A percentile compares a stretch with the other conserved stretches of the same genome.
Evolutionary conservation across 2,797 vertebrate species (phyloP).

Genomic region (Rallus crepitans): DNA sequence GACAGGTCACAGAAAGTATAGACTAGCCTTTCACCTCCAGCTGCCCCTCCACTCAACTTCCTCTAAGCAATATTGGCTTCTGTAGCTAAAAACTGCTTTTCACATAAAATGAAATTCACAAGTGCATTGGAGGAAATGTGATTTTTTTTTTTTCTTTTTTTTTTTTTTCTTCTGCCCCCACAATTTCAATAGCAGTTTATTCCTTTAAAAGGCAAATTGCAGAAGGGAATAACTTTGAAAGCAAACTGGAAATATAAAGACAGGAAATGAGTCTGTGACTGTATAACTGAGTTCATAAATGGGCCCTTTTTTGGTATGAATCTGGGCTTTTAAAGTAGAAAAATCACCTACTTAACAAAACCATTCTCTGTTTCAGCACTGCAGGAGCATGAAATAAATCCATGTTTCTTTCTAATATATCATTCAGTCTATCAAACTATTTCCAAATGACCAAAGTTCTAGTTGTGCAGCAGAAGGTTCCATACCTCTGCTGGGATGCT

Average conservation of each 20-base stretch:
- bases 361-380: constrained; percentile 62
- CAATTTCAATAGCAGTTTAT: constrained; percentile 73
- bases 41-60: constrained; percentile 65
- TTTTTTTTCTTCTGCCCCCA: constrained; percentile 34
- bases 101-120: constrained; percentile 75
- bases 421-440: constrained; percentile 57
- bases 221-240: constrained; percentile 73
- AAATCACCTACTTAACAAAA: constrained; percentile 75
- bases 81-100: constrained; percentile 68
- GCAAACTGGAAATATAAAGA: constrained; percentile 75
- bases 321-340: constrained; percentile 71
- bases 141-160: constrained; percentile 13
- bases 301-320: constrained; percentile 70
- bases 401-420: constrained; percentile 69
- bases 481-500: constrained; percentile 2
- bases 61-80: constrained; percentile 64
- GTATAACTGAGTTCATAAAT: constrained; percentile 73
- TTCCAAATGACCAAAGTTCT: constrained; percentile 57
- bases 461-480: constrained; percentile 14
- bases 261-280: constrained; percentile 77
- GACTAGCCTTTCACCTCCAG: constrained; percentile 63
- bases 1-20: constrained; percentile 73
- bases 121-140: constrained; percentile 69
- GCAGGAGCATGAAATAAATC: constrained; percentile 73
- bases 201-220: constrained; percentile 73